These are phyloP conservation scores for Drosophila affinis DNA, from an alignment of 2,888 invertebrate genomes.

Conservation along the genomic window DNA sequence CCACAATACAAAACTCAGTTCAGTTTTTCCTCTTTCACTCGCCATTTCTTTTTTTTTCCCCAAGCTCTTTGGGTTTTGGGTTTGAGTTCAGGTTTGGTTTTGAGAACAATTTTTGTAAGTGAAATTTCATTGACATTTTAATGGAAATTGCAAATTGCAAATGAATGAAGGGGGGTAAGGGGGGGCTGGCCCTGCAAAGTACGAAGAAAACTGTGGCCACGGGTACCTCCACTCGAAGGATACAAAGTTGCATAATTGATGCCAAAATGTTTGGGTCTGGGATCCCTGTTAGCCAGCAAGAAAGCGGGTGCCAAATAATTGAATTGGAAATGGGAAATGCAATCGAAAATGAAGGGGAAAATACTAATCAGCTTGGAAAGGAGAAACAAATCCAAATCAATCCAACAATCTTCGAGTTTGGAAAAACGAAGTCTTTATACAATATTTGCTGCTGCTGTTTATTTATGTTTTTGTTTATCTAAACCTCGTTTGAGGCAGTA, in stretches of 20 bases:
- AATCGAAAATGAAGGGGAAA: neutral
- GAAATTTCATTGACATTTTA: slow-evolving; percentile 77
- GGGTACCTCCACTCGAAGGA: neutral
- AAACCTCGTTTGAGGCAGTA: neutral
- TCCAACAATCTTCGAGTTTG: no score
- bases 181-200: slow-evolving; percentile 2
- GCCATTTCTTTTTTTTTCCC: neutral
- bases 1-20: slow-evolving; percentile 39
- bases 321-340: neutral
- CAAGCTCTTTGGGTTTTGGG: slow-evolving; percentile 10
- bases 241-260: slow-evolving; percentile 39
- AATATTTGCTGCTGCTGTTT: no score
- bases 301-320: neutral
- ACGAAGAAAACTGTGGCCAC: neutral
- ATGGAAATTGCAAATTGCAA: slow-evolving; percentile 61
- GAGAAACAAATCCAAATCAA: no score
- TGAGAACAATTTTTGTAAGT: slow-evolving; percentile 65
- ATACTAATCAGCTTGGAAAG: no score
- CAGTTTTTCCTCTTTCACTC: slow-evolving; percentile 22
- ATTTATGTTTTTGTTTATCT: no score
- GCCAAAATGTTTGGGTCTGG: slow-evolving; percentile 5
- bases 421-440: no score
- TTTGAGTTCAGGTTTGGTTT: slow-evolving; percentile 31
- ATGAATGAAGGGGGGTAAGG: slow-evolving; percentile 39
- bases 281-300: slow-evolving; percentile 2